Evolutionary conservation across 53 echinoderm and acorn worm species (phyloP).

Genomic region (Holothuria leucospilota): DNA sequence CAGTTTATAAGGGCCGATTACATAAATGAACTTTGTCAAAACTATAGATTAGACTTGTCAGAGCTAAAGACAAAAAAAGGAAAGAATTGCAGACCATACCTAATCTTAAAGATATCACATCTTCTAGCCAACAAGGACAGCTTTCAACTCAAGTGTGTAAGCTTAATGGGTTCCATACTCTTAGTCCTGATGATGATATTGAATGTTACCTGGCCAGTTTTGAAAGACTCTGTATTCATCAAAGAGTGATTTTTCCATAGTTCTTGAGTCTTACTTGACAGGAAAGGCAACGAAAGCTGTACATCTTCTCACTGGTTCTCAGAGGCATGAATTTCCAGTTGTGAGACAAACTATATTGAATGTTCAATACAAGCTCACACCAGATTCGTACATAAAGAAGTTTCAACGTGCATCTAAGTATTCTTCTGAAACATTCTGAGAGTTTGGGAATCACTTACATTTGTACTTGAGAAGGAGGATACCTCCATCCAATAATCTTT

Average conservation of each 20-base stretch:
- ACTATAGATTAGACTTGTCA: too few relatives aligned
- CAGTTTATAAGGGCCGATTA: too few relatives aligned
- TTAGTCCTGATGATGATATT: slow-evolving; percentile 59
- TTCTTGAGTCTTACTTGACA: slow-evolving; percentile 61
- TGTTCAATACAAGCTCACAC: slow-evolving; percentile 53
- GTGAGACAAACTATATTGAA: slow-evolving; percentile 50
- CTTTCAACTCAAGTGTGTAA: too few relatives aligned
- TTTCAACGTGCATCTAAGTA: neutral
- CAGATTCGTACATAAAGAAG: neutral
- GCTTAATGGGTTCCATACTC: slow-evolving; percentile 52
- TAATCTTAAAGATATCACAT: too few relatives aligned
- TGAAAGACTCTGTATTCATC: slow-evolving; percentile 48
- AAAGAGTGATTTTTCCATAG: too few relatives aligned
- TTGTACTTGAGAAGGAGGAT: neutral
- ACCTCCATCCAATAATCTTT: neutral
- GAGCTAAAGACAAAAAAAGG: too few relatives aligned
- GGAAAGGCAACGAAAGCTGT: slow-evolving; percentile 65
- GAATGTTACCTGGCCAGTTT: slow-evolving; percentile 57
- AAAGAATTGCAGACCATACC: too few relatives aligned
- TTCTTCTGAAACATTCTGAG: neutral
- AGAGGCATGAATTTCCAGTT: slow-evolving; percentile 41
- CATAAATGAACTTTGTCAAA: too few relatives aligned
- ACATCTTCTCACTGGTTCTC: slow-evolving; percentile 41
- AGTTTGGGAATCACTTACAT: neutral
- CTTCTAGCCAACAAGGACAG: too few relatives aligned